phyloP scores from a whole-genome alignment of 2,888 invertebrate genomes.

The Baccha elongata region DNA sequence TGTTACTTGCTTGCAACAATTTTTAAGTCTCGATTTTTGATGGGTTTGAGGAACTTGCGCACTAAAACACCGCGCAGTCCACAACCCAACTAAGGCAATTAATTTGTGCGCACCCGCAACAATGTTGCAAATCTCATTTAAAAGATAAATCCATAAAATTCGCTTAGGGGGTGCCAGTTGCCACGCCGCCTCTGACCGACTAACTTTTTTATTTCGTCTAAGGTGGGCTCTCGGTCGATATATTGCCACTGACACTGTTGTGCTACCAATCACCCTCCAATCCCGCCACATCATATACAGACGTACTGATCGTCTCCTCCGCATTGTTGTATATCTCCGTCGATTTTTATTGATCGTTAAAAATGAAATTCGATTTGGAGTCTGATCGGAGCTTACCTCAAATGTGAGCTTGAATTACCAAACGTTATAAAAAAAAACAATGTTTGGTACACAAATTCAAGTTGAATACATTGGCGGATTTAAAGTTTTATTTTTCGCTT shows the following conservation, averaged over 20 bases:
- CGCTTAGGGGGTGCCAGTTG: not conserved
- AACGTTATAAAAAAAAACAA: slow-evolving; percentile 64
- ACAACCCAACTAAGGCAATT: slow-evolving; percentile 76
- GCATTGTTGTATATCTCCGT: slow-evolving; percentile 76
- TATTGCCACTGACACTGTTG: slow-evolving; percentile 15
- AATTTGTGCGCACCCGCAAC: slow-evolving; percentile 80
- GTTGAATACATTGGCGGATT: slow-evolving; percentile 26
- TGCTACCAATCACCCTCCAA: not conserved
- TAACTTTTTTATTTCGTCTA: slow-evolving; percentile 44
- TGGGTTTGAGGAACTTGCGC: slow-evolving; percentile 29
- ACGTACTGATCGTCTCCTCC: slow-evolving; percentile 3
- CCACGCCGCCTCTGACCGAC: not conserved
- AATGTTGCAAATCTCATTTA: slow-evolving; percentile 79
- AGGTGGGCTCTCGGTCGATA: slow-evolving; percentile 55
- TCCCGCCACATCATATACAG: slow-evolving; percentile 21
- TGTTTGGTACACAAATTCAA: slow-evolving; percentile 34
- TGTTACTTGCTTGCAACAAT: slow-evolving; percentile 80
- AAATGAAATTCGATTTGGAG: slow-evolving; percentile 80
- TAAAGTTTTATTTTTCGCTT: slow-evolving; percentile 12
- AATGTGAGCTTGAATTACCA: slow-evolving; percentile 82
- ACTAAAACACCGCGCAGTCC: slow-evolving; percentile 12
- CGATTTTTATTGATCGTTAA: slow-evolving; percentile 81
- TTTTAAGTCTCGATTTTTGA: slow-evolving; percentile 75
- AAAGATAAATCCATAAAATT: slow-evolving; percentile 78
- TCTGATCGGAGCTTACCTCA: slow-evolving; percentile 76